Percentiles rank a stretch among this genome's conserved stretches.
These are phyloP conservation scores for Petroica traversi DNA, from an alignment of 2,113 vertebrate species.

Conservation along the genomic window DNA sequence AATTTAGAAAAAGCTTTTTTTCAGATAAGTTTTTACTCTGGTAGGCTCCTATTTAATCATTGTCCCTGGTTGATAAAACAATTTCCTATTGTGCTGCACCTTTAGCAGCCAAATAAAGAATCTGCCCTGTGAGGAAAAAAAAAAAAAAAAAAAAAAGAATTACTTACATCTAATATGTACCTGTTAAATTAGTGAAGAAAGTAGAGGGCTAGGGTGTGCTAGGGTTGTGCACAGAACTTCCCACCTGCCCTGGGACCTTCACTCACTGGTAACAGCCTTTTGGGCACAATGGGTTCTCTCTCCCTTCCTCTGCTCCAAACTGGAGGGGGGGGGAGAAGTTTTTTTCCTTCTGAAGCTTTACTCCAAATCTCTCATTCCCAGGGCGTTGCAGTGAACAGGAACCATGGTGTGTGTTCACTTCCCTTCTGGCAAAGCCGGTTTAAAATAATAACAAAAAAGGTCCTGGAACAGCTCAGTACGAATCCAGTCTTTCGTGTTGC, in stretches of 20 bases:
- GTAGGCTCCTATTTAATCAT: neutral
- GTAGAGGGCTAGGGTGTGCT: neutral
- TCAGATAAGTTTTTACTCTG: neutral
- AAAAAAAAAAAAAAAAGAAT: neutral
- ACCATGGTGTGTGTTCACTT: conserved; percentile 3
- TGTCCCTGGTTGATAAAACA: neutral
- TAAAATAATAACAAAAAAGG: neutral
- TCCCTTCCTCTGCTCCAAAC: neutral
- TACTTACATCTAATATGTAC: neutral
- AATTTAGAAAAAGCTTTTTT: neutral
- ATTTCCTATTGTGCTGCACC: neutral
- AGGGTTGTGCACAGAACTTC: neutral
- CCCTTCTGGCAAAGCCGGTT: neutral
- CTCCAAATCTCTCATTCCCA: neutral
- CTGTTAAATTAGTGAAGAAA: neutral
- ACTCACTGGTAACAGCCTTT: neutral
- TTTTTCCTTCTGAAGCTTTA: neutral
- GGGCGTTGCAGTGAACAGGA: neutral
- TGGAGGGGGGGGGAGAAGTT: rapidly evolving
- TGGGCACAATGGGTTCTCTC: neutral
- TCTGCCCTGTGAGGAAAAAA: neutral
- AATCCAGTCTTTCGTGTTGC: neutral
- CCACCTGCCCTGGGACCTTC: neutral
- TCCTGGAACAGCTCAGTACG: neutral
- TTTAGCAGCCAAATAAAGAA: neutral